These are phyloP conservation scores for Pithys albifrons DNA, from an alignment of 2,113 vertebrate species.

Conservation along the genomic window DNA sequence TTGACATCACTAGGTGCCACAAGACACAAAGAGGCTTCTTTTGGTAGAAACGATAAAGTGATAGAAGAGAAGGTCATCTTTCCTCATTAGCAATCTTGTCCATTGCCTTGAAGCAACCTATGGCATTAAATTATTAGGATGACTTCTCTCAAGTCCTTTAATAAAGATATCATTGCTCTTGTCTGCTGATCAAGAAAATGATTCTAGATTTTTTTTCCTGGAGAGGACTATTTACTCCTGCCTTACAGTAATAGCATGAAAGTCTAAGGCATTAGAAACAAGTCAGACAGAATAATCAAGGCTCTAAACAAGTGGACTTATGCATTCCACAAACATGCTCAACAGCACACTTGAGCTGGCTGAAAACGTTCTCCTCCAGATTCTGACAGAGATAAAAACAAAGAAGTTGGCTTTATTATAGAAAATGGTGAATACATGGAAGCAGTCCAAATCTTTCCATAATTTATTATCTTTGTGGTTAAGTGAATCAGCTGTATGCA, in stretches of 20 bases:
- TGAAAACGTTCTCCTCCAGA: neutral
- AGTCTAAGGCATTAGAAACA: neutral
- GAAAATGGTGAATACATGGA: constrained; percentile 6
- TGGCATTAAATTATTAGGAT: neutral
- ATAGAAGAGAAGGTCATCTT: neutral
- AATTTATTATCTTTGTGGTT: constrained; percentile 43
- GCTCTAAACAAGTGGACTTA: neutral
- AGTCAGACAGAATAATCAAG: neutral
- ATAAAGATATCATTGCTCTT: neutral
- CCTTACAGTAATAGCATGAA: neutral
- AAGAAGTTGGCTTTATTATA: neutral
- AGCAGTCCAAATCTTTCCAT: neutral
- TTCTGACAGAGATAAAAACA: neutral
- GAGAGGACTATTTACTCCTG: neutral
- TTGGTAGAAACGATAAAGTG: neutral
- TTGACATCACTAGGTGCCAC: neutral
- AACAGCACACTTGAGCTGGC: neutral
- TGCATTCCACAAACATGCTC: constrained; percentile 8
- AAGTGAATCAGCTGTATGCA: constrained; percentile 48
- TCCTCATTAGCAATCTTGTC: neutral
- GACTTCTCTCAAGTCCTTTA: neutral
- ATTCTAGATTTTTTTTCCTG: neutral
- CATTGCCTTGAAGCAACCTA: neutral
- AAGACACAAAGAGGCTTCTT: neutral
- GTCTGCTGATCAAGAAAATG: neutral